phyloP scores from a whole-genome alignment of 2,797 vertebrate genomes.

The Fundulus diaphanus region DNA sequence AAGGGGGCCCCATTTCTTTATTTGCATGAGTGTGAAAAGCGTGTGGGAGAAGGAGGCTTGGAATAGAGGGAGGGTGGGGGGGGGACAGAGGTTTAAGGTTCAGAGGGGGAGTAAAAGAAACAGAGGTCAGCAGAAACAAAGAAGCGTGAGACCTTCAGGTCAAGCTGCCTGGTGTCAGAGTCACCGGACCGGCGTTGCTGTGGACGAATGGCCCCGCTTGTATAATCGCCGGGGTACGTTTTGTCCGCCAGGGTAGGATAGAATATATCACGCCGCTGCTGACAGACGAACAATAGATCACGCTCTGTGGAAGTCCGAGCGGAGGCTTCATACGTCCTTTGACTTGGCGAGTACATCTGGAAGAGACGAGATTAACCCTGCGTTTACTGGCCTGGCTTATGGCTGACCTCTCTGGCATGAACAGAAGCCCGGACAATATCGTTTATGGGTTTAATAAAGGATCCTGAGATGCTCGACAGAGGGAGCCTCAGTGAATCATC shows the following conservation, averaged over 20 bases:
- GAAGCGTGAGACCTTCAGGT: slow-evolving; percentile 76
- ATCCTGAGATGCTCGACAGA: slow-evolving; percentile 34
- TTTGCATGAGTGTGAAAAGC: slow-evolving; percentile 72
- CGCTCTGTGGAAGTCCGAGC: slow-evolving; percentile 73
- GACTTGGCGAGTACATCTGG: slow-evolving; percentile 70
- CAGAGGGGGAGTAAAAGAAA: slow-evolving; percentile 77
- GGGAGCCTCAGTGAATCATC: slow-evolving; percentile 37
- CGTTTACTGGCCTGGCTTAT: slow-evolving; percentile 50
- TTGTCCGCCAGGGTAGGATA: slow-evolving; percentile 76
- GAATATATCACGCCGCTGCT: slow-evolving; percentile 80
- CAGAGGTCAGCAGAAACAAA: slow-evolving; percentile 82
- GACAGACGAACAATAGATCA: slow-evolving; percentile 82
- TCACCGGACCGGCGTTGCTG: slow-evolving; percentile 67
- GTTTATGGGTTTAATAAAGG: slow-evolving; percentile 50
- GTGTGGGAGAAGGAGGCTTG: slow-evolving; percentile 55
- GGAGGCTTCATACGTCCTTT: slow-evolving; percentile 61
- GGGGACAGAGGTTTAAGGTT: slow-evolving; percentile 73
- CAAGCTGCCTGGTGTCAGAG: slow-evolving; percentile 81
- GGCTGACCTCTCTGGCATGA: slow-evolving; percentile 63
- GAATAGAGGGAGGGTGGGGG: slow-evolving; percentile 27
- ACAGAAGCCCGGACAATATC: slow-evolving; percentile 49
- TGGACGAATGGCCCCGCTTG: slow-evolving; percentile 63
- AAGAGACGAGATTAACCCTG: slow-evolving; percentile 70
- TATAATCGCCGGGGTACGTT: slow-evolving; percentile 79
- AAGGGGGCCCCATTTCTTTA: slow-evolving; percentile 74